Evolutionary conservation across 2,888 invertebrate species (phyloP), one percentile per base, ranked within the genome.

Genomic region (Taphrorychus bicolor): DNA sequence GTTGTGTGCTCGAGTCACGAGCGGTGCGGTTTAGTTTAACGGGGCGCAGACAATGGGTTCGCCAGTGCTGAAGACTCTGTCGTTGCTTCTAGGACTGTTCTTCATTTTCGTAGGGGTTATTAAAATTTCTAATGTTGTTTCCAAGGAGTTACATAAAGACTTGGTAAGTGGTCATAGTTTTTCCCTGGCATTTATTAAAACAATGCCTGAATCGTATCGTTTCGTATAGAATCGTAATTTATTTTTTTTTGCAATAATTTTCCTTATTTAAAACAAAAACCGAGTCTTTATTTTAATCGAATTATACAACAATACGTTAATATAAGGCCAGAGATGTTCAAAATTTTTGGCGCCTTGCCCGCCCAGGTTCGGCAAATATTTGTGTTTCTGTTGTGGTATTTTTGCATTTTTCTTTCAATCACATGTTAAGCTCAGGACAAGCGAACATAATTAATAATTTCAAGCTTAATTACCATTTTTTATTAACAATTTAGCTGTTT

Each of bases 131-230:
- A 95, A 95, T 73, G 88, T 91, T 76, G 89, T 97, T 73, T 97
- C 95, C 77, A 94, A 94, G 86, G 97, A 97, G 83, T 88, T 97
- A 71, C 97, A 97, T 83, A 95, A 94, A 87, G 97, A 97, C 85
- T 88, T 97, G 91, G 97, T 97, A 84, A 90, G 92, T 23, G 5
- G 5, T 80, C 14, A 45, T 1, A 32, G 14, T 45, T 14, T 45
- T 45, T 45, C 32, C 0, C 32, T 32, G n/a, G n/a, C n/a, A n/a
- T n/a, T n/a, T n/a, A n/a, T n/a, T n/a, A n/a, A n/a, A n/a, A n/a
- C n/a, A n/a, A n/a, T n/a, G n/a, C n/a, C n/a, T n/a, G n/a, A n/a
- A n/a, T n/a, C n/a, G n/a, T n/a, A n/a, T n/a, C n/a, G n/a, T n/a
- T n/a, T n/a, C n/a, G n/a, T n/a, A n/a, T n/a, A n/a, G n/a, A n/a